Percentiles rank a stretch among this genome's conserved stretches.
Evolutionary conservation across 2,888 invertebrate genomes (phyloP).

Genomic region (Melanophora roralis): DNA sequence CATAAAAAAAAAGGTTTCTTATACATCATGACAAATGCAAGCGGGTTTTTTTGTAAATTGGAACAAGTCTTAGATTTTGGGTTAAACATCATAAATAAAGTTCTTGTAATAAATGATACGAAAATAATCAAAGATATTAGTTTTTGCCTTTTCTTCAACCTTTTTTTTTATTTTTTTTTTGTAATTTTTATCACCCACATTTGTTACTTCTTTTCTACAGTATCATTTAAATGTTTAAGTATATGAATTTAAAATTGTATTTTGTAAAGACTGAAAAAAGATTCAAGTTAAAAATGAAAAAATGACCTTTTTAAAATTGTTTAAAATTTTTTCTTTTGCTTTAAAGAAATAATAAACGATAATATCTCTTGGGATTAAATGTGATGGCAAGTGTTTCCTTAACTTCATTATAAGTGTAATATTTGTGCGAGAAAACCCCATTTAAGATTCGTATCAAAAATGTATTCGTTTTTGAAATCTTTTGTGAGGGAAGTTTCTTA

Average conservation of each 20-base stretch:
- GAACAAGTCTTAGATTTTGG: background rate
- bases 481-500: too few species aligned
- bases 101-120: conserved; percentile 65
- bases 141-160: background rate
- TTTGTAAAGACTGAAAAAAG: background rate
- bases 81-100: conserved; percentile 11
- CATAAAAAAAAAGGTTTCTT: conserved; percentile 33
- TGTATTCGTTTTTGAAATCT: background rate
- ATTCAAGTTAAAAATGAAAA: background rate
- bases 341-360: background rate
- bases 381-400: background rate
- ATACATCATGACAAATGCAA: background rate
- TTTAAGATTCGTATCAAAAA: background rate
- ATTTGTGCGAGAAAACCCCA: background rate
- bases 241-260: background rate
- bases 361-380: conserved; percentile 5
- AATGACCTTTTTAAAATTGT: conserved; percentile 3
- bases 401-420: background rate
- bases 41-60: background rate
- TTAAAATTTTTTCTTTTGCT: background rate
- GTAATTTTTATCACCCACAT: background rate
- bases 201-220: background rate
- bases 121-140: conserved; percentile 35
- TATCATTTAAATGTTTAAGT: background rate
- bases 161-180: background rate